Base-by-base conservation (phyloP, 2,888 invertebrate species). In the Drosophila testacea region DNA sequence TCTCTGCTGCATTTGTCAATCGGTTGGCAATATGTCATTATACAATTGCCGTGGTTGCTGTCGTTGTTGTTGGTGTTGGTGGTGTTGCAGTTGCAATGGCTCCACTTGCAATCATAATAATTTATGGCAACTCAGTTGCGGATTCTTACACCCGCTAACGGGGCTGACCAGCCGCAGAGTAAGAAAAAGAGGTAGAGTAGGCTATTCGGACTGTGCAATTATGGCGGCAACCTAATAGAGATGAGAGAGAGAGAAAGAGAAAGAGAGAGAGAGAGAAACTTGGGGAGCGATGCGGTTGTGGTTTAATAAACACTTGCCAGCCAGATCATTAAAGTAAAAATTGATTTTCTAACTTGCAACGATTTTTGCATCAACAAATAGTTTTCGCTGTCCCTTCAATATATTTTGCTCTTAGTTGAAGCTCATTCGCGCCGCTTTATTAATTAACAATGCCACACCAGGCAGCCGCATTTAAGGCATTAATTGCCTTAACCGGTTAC, bases 21-120 rank as follows among this genome's bases (percentile, higher is more conserved):
- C 80, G 79, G 70, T 61, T 79, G 63, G 82, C 88, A 88, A 91
- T 91, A 84, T 91, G 88, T 91, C 90, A 91, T 91, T 91, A 90
- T 80, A 82, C 85, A 88, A 90, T 89, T 90, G 90, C 81, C 73
- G 79, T 88, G 90, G 90, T 79, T 72, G 79, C 60, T 79, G 79
- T 77, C 81, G 85, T 11, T 30, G 59, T 32, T 55, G 54, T 4
- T 51, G 42, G 30, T 30, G 22, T 9, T 48, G 48, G 5, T 60
- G 67, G 22, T 56, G 61, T 11, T 61, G 38, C 7, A 54, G 44
- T 34, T 42, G 69, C 47, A 13, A 30, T 51, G 59, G 63, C 47
- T 36, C 46, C 56, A 71, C 30, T 75, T 89, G 90, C 90, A 91
- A 91, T 91, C 90, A 90, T 90, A 88, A 90, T 90, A 90, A 90